phyloP scores from a whole-genome alignment of 2,888 invertebrate genomes.

The Noctua fimbriata region DNA sequence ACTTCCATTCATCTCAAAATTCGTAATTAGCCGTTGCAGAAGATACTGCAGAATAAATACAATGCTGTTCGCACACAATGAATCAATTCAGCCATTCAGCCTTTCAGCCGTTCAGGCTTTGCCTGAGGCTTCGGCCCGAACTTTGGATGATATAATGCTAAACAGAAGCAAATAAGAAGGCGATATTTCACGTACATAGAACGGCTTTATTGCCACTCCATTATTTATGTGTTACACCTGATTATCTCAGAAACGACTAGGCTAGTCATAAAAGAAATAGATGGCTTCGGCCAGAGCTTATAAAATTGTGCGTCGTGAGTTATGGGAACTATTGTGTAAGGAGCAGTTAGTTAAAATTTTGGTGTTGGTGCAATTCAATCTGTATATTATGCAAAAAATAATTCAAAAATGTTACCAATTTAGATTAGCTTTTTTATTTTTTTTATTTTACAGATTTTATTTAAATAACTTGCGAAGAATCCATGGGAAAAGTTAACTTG shows the following conservation, averaged over 20 bases:
- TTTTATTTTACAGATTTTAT: too few species aligned
- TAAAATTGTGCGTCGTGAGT: constrained; percentile 41
- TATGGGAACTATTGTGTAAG: constrained; percentile 26
- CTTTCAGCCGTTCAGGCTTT: neutral
- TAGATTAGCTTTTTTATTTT: too few species aligned
- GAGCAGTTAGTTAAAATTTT: neutral
- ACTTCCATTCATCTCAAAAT: constrained; percentile 17
- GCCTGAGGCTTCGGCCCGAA: constrained; percentile 4
- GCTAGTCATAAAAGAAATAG: constrained; percentile 63
- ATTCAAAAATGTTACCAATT: too few species aligned
- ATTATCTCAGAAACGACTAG: constrained; percentile 62
- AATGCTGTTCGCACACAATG: constrained; percentile 33
- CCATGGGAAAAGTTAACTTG: too few species aligned
- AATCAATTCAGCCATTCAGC: constrained; percentile 39
- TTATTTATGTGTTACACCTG: constrained; percentile 66
- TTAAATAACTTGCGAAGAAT: too few species aligned
- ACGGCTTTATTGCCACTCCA: constrained; percentile 60
- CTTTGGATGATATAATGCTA: constrained; percentile 51
- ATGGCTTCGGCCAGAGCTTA: constrained; percentile 57
- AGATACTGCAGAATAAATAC: constrained; percentile 27
- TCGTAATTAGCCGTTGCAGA: constrained; percentile 23
- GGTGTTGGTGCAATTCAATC: neutral
- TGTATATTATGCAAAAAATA: too few species aligned
- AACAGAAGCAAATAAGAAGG: constrained; percentile 61
- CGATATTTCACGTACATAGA: constrained; percentile 51